Base-by-base conservation (phyloP, 2,797 vertebrate genomes). In the Apogon talboti region DNA sequence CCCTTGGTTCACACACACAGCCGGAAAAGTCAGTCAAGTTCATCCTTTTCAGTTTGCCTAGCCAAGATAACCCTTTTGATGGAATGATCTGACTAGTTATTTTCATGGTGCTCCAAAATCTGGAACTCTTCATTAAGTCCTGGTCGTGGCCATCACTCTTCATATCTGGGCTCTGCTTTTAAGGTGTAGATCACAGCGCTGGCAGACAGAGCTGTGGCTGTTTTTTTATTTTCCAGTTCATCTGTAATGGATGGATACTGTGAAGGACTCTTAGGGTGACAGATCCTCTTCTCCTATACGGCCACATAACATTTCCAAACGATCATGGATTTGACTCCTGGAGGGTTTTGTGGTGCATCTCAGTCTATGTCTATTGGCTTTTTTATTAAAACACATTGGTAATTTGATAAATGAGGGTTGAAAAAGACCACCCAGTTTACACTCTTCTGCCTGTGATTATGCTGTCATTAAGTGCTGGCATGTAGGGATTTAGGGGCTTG, bases 21-120 rank as follows among this genome's bases (percentile, higher is more conserved):
- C 74, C 15, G 52, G 71, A 86, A 86, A 87, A 91, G 80, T 86
- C 85, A 82, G 77, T 89, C 63, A 71, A 76, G 60, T 87, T 86
- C 69, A 83, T 86, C 73, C 66, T 37, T 41, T 53, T 52, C 47
- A 64, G 13, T 77, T 48, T 71, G 58, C 75, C 64, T 86, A 83
- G 86, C 80, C 66, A 54, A 67, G 28, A 59, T 13, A 63, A 46
- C 37, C 50, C 47, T 53, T 83, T 79, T 86, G 78, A 88, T 81
- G 61, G 62, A 85, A 64, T 37, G 60, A 78, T 79, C 48, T 54
- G 79, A 67, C 62, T 81, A 79, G 69, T 76, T 84, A 66, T 85
- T 84, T 86, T 88, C 71, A 71, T 55, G 79, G 72, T 55, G 47
- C 41, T 74, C 55, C 21, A 53, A 75, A 86, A 75, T 76, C 56